Evolutionary conservation across 64 coral and sea anemone species (phyloP).

Genomic region (Montipora foliosa): DNA sequence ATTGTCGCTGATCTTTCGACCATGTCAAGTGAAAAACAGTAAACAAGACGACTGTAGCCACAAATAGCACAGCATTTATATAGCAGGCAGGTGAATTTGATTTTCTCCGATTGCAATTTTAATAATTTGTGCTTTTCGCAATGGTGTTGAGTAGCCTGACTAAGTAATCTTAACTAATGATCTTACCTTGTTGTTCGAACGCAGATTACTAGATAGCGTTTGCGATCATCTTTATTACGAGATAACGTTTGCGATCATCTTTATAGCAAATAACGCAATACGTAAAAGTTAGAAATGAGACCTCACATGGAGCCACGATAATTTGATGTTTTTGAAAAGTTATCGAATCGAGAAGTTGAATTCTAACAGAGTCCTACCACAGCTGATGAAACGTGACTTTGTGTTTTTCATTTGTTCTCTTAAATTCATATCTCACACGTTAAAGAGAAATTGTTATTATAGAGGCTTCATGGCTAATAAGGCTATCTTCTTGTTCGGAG

Average conservation of each 20-base stretch:
- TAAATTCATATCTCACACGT: not conserved
- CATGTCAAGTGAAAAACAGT: not conserved
- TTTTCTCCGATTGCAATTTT: not conserved
- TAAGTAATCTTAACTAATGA: not conserved
- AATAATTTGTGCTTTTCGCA: not conserved
- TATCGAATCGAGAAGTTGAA: not conserved
- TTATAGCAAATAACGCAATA: not conserved
- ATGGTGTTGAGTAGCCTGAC: not conserved
- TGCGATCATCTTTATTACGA: not conserved
- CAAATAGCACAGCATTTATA: not conserved
- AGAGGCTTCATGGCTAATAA: not conserved
- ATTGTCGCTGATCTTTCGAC: slow-evolving; percentile 3
- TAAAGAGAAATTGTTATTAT: not conserved
- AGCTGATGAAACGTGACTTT: not conserved
- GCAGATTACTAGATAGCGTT: not conserved
- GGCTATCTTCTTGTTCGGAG: too few relatives aligned
- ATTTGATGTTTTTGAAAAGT: not conserved
- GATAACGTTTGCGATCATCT: not conserved
- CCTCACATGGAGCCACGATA: not conserved
- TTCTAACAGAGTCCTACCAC: not conserved
- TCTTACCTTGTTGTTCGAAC: not conserved
- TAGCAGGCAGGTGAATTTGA: not conserved
- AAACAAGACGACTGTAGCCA: not conserved
- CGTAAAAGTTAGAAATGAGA: not conserved
- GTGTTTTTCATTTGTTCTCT: not conserved